Base-by-base conservation (phyloP, 2,113 vertebrate species). In the Corvus hawaiiensis region DNA sequence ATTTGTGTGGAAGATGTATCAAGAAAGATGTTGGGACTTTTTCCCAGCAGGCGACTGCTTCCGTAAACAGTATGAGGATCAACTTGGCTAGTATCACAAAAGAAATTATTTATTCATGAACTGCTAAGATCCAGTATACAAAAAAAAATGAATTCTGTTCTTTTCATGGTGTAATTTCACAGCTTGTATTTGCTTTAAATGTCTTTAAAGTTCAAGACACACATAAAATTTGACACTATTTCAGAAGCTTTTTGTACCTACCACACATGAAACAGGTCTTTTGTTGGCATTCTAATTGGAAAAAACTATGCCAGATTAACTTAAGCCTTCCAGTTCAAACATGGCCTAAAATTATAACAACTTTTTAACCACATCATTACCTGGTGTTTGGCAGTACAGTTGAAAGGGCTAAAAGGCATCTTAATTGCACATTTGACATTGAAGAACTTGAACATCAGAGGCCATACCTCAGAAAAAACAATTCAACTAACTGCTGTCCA, bases 1-100 rank as follows among this genome's bases (percentile, higher is more conserved):
- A 3, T 99, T 99, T 20, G 99, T 99, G 83, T 99, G 99, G 99
- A 99, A 99, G 98, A 99, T 99, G 99, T 99, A 99, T 96, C 99
- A 99, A 97, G 99, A 99, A 97, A 98, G 99, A 95, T 99, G 98
- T 18, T 99, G 99, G 99, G 99, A 99, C 91, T 99, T 99, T 85
- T 99, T 99, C 97, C 99, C 99, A 30, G 99, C 99, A 39, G 99
- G 99, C 32, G 99, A 99, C 89, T 99, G 99, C 97, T 99, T 99
- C 97, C 98, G 99, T 55, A 99, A 99, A 98, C 99, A 99, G 93
- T 99, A 99, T 14, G 99, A 99, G 97, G 99, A 99, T 97, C 99
- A 99, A 96, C 98, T 99, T 69, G 98, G 99, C 82, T 99, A 98
- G 91, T 14, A 43, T 21, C 74, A 78, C 48, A 55, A 82, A 86